These are phyloP conservation scores for Aleiodes leptofemur DNA, from an alignment of 2,888 invertebrate species.

Conservation along the genomic window DNA sequence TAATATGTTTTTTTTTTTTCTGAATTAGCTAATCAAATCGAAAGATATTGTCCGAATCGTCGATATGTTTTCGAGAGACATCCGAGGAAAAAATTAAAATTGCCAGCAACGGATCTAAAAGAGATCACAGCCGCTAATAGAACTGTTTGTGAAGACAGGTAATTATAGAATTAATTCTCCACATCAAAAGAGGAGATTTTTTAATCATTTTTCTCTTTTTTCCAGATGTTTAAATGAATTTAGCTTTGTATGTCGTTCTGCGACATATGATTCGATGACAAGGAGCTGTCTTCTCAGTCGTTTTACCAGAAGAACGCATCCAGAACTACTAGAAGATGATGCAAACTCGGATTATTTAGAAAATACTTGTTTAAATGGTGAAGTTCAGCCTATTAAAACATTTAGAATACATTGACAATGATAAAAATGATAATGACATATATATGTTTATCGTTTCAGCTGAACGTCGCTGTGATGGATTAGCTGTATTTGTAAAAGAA, in stretches of 20 bases:
- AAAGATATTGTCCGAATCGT: constrained; percentile 91
- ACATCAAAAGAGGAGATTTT: constrained; percentile 7
- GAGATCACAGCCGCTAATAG: constrained; percentile 90
- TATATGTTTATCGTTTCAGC: constrained; percentile 76
- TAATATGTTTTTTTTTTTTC: neutral
- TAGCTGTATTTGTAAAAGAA: constrained; percentile 92
- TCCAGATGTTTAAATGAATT: constrained; percentile 89
- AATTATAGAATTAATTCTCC: constrained; percentile 36
- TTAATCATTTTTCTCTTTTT: constrained; percentile 30
- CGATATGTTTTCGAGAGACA: constrained; percentile 93
- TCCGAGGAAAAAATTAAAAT: constrained; percentile 88
- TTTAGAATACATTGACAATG: neutral
- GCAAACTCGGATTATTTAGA: constrained; percentile 93
- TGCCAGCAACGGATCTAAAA: constrained; percentile 88
- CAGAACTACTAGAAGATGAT: constrained; percentile 89
- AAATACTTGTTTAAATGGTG: constrained; percentile 93
- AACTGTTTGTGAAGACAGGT: constrained; percentile 92
- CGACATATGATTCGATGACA: constrained; percentile 87
- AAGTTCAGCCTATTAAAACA: neutral
- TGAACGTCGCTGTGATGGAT: constrained; percentile 90
- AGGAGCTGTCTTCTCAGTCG: constrained; percentile 88
- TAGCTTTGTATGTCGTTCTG: constrained; percentile 91
- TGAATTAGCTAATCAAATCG: constrained; percentile 85
- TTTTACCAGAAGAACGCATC: constrained; percentile 91
- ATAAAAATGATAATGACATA: neutral